Conservation (phyloP, 35 echinoderm and acorn worm species). For the Ophiothrix spiculata region DNA sequence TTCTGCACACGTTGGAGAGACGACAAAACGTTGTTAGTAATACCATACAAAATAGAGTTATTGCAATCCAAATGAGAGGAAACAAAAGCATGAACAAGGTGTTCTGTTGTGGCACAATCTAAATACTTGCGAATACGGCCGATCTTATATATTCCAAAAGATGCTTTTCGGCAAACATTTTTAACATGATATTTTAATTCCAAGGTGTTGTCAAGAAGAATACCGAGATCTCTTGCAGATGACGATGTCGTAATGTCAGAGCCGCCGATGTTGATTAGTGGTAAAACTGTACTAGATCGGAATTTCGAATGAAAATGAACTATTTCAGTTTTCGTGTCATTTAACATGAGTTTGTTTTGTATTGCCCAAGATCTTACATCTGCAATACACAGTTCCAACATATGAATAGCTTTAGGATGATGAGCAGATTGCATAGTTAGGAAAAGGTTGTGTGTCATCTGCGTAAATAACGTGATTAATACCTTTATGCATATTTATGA, state of each 20-base stretch:
- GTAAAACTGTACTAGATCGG: background rate
- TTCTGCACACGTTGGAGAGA: too few species aligned
- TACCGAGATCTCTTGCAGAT: too few species aligned
- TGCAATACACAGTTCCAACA: conserved; percentile 6
- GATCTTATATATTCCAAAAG: too few species aligned
- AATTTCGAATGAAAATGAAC: conserved; percentile 5
- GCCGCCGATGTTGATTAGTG: background rate
- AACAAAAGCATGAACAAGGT: too few species aligned
- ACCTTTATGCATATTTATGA: conserved; percentile 15
- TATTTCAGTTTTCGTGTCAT: conserved; percentile 10
- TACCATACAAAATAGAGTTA: too few species aligned
- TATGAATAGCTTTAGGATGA: background rate
- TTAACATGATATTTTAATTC: too few species aligned
- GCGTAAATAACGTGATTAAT: conserved; percentile 18
- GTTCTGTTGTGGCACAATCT: too few species aligned
- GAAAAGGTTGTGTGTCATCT: conserved; percentile 19
- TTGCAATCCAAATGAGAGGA: too few species aligned
- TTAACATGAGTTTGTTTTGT: conserved; percentile 25
- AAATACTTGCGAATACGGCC: too few species aligned
- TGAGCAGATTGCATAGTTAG: background rate
- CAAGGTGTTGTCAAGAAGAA: too few species aligned
- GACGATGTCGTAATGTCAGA: conserved; percentile 1
- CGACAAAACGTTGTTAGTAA: too few species aligned
- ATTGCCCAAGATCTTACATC: conserved; percentile 16
- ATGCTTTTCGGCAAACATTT: too few species aligned